A percentile compares a stretch with the other conserved stretches of the same genome.
Evolutionary conservation across 1,140 invertebrate genomes (phyloP).

Genomic region (Ectropis grisescens): DNA sequence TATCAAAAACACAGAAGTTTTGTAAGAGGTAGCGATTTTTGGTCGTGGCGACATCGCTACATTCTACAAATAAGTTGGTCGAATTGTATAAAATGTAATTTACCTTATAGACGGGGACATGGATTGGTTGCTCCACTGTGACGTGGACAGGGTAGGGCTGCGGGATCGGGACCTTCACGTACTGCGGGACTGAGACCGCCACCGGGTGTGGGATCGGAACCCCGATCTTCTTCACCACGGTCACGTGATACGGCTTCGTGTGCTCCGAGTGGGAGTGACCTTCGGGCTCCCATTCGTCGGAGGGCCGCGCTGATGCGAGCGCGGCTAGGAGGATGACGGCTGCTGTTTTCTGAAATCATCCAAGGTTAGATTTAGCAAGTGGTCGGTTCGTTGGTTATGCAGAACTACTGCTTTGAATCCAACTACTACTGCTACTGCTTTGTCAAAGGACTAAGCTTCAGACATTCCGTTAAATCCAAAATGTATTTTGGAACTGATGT

Average conservation of each 20-base stretch:
- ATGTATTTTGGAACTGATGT: not conserved
- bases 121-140: slow-evolving; percentile 79
- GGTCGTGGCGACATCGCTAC: too few relatives aligned
- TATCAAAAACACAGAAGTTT: too few relatives aligned
- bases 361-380: not conserved
- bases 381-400: not conserved
- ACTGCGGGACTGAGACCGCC: slow-evolving; percentile 79
- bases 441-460: not conserved
- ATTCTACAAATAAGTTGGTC: too few relatives aligned
- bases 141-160: slow-evolving; percentile 82
- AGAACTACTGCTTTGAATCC: not conserved
- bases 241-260: slow-evolving; percentile 78
- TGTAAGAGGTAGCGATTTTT: too few relatives aligned
- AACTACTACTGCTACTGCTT: not conserved
- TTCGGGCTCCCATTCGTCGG: slow-evolving; percentile 85
- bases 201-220: slow-evolving; percentile 82
- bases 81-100: too few relatives aligned
- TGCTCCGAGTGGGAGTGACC: slow-evolving; percentile 76
- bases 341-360: slow-evolving; percentile 41
- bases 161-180: slow-evolving; percentile 80
- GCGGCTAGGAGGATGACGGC: slow-evolving; percentile 76
- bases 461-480: not conserved
- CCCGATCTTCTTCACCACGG: slow-evolving; percentile 81
- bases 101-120: slow-evolving; percentile 81
- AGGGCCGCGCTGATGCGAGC: slow-evolving; percentile 74